phyloP scores from a whole-genome alignment of 2,797 vertebrate genomes.

The Austrolebias charrua region DNA sequence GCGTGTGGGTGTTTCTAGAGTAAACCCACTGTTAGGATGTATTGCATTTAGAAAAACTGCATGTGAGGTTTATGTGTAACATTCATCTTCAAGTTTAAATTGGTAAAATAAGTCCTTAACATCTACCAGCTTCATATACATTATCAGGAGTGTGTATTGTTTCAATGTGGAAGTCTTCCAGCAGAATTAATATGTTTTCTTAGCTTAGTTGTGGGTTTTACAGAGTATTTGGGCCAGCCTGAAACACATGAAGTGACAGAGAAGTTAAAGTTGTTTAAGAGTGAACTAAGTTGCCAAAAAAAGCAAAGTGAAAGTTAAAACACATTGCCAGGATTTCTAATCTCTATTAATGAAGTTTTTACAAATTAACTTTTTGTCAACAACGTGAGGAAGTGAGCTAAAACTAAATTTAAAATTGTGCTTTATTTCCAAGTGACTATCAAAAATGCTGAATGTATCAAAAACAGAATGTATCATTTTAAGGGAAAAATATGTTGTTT shows the following conservation, averaged over 20 bases:
- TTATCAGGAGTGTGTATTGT: neutral
- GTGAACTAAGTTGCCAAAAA: too few species aligned
- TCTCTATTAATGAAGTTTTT: neutral
- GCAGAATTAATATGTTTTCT: neutral
- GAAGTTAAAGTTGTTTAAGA: neutral
- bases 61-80: neutral
- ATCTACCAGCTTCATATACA: neutral
- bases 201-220: neutral
- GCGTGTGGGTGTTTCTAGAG: neutral
- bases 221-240: conserved; percentile 2
- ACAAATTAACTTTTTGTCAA: neutral
- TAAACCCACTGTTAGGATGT: neutral
- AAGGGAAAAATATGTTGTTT: too few species aligned
- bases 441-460: too few species aligned
- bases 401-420: neutral
- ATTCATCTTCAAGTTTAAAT: conserved; percentile 5
- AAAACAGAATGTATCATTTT: too few species aligned
- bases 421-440: too few species aligned
- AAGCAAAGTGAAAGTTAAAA: too few species aligned
- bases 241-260: neutral
- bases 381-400: neutral
- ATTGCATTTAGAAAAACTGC: neutral
- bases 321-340: neutral
- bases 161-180: neutral
- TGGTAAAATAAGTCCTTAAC: neutral